Base-by-base conservation (phyloP, 2,888 invertebrate genomes). In the Sympetrum striolatum region DNA sequence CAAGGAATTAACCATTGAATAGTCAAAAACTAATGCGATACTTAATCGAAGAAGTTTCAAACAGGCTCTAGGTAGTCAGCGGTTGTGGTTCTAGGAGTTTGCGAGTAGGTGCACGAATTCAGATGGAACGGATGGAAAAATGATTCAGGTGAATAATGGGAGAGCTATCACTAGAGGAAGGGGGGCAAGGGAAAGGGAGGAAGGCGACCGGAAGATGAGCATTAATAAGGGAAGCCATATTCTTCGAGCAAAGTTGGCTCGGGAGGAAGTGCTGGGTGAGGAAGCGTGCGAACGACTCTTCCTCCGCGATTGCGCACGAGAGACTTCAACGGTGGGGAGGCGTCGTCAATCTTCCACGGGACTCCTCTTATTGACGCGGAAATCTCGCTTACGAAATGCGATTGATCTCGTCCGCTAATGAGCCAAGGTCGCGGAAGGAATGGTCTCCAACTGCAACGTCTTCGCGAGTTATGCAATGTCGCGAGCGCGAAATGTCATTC, bases 221-320 rank as follows among this genome's bases (percentile, higher is more conserved):
- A 86, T 86, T 86, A 86, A 86, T 86, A 86, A 86, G 86, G 86
- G 86, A 86, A 86, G 86, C 86, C 86, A 86, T 86, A 86, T 86
- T 60, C 86, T 37, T 64, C 37, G n/a, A 37, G 86, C 86, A 73
- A 73, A 73, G 73, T 73, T 73, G 86, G 60, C n/a, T 60, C n/a
- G 60, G 86, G 39, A 86, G 86, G 86, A 86, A 86, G 86, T 86
- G 86, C 44, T 3, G 18, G 39, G 15, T 5, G 80, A 39, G 80
- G 73, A 73, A 73, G 73, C 73, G 73, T 31, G 73, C 73, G 73
- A 73, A 31, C 73, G 73, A 73, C 73, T 25, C 73, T 31, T 31
- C 73, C 73, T 25, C 73, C 0, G 25, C 73, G n/a, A 64, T 64
- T 31, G 25, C 31, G 5, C 73, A 31, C 25, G n/a, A 25, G 73